Conservation (phyloP, 2,888 invertebrate genomes). For the Beris morrisii region DNA sequence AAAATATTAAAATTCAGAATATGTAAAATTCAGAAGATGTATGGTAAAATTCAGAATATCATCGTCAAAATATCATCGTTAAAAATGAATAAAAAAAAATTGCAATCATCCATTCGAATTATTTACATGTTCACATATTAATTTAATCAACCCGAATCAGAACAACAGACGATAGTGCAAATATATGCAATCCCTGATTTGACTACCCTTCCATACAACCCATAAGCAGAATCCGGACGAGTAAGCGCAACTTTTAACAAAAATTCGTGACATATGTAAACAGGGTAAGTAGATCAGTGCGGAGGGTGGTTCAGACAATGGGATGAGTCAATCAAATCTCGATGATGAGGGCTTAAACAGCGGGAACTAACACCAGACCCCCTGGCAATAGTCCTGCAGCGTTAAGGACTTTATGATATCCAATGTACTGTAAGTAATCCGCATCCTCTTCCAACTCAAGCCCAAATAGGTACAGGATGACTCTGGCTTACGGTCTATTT, state of each 20-base stretch:
- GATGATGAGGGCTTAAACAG: slow-evolving; percentile 45
- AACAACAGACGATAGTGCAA: too few relatives aligned
- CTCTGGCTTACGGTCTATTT: slow-evolving; percentile 39
- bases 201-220: too few relatives aligned
- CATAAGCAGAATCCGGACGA: too few relatives aligned
- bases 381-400: slow-evolving; percentile 16
- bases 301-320: slow-evolving; percentile 39
- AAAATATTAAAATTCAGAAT: too few relatives aligned
- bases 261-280: slow-evolving; percentile 43
- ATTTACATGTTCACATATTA: too few relatives aligned
- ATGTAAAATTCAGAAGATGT: too few relatives aligned
- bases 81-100: too few relatives aligned
- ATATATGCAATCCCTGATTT: too few relatives aligned
- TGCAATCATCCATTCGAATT: too few relatives aligned
- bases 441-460: slow-evolving; percentile 10
- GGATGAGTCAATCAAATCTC: slow-evolving; percentile 47
- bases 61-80: too few relatives aligned
- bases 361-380: slow-evolving; percentile 26
- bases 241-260: not conserved
- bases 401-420: slow-evolving; percentile 39
- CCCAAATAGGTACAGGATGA: slow-evolving; percentile 32
- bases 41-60: too few relatives aligned
- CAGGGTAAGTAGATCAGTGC: slow-evolving; percentile 32
- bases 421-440: slow-evolving; percentile 43
- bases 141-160: too few relatives aligned